Evolutionary conservation across 2,888 invertebrate species (phyloP).

Genomic region (Lochmaea capreae): DNA sequence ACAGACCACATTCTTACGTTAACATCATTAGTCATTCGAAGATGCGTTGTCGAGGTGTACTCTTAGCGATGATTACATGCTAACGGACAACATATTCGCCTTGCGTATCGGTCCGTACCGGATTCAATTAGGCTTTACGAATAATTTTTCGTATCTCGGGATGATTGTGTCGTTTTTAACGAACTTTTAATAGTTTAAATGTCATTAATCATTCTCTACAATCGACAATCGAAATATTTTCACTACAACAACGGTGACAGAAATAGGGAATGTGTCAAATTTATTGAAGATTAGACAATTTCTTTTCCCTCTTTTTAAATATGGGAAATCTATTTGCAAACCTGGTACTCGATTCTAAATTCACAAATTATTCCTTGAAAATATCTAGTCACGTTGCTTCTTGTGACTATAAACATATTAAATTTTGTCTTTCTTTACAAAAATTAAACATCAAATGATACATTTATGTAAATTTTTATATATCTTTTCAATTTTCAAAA

Average conservation of each 20-base stretch:
- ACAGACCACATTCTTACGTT: constrained; percentile 70
- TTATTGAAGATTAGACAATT: neutral
- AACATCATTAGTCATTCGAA: constrained; percentile 64
- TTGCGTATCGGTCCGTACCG: constrained; percentile 40
- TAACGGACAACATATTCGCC: constrained; percentile 47
- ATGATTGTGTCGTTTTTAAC: constrained; percentile 38
- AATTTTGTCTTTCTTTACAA: no score
- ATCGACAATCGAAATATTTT: neutral
- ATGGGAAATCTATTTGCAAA: no score
- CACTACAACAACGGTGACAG: neutral
- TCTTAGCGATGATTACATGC: constrained; percentile 63
- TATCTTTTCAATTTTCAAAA: no score
- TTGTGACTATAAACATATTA: no score
- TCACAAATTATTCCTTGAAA: no score
- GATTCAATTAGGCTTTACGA: constrained; percentile 51
- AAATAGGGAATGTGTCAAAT: neutral
- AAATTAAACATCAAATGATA: no score
- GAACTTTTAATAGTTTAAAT: constrained; percentile 28
- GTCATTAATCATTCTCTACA: constrained; percentile 32
- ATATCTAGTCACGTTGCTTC: no score
- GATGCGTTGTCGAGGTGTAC: constrained; percentile 65
- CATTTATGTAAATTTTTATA: no score
- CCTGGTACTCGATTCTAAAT: no score
- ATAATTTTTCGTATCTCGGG: constrained; percentile 27
- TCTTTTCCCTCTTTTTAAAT: neutral